These are phyloP conservation scores for Bothrops alternatus DNA, from an alignment of 2,797 vertebrate genomes.

Conservation along the genomic window DNA sequence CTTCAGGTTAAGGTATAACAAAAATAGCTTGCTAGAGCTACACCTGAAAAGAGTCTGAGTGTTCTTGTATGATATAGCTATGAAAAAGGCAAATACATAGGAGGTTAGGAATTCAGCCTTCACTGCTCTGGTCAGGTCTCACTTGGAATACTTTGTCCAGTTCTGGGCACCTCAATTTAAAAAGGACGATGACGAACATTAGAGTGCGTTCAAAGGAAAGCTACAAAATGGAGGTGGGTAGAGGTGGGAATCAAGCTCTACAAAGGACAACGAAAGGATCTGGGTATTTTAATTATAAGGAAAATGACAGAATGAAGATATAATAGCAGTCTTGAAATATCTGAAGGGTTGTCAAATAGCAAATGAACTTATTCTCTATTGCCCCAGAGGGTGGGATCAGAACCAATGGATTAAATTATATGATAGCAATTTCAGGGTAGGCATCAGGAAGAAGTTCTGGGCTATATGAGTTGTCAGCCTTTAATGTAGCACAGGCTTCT, in stretches of 20 bases:
- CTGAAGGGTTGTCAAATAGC: background rate
- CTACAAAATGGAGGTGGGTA: background rate
- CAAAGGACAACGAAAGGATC: background rate
- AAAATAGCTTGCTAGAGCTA: background rate
- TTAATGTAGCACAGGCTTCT: background rate
- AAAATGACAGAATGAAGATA: background rate
- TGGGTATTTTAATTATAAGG: background rate
- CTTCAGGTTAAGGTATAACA: background rate
- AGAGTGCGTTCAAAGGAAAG: background rate
- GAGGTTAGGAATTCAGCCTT: background rate
- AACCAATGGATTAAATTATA: background rate
- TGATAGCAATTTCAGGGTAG: background rate
- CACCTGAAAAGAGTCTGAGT: background rate
- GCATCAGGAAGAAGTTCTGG: background rate
- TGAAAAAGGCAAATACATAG: background rate
- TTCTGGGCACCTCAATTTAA: background rate
- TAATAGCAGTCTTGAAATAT: background rate
- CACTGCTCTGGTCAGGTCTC: background rate
- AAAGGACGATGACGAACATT: background rate
- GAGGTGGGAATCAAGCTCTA: background rate
- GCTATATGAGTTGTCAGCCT: background rate
- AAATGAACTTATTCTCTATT: background rate
- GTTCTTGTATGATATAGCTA: background rate
- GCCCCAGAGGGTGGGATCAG: background rate
- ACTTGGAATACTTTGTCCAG: background rate